A percentile compares a stretch with the other conserved stretches of the same genome.
These are phyloP conservation scores for Limenitis camilla DNA, from an alignment of 2,888 invertebrate genomes.

Conservation along the genomic window DNA sequence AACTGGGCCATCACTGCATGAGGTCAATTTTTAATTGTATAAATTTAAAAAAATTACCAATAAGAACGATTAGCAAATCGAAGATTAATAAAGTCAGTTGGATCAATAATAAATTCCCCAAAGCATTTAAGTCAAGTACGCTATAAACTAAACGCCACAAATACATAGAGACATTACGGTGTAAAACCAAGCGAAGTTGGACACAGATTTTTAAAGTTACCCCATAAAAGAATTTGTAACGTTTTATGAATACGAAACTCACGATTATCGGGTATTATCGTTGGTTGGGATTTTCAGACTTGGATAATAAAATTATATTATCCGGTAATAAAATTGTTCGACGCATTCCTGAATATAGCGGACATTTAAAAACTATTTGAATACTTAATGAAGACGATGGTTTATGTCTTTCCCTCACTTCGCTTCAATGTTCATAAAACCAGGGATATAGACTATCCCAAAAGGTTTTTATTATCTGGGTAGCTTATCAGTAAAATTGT, in stretches of 20 bases:
- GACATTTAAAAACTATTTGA: constrained; percentile 2
- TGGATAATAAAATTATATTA: constrained; percentile 19
- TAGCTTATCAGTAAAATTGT: no score
- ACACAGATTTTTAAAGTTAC: constrained; percentile 60
- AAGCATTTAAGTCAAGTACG: not conserved
- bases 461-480: no score
- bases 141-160: constrained; percentile 1
- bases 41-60: no score
- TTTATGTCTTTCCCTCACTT: constrained; percentile 8
- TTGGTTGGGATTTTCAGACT: constrained; percentile 13
- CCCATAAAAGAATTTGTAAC: constrained; percentile 59
- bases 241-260: constrained; percentile 46
- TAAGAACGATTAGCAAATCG: no score
- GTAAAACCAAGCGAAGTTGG: constrained; percentile 5
- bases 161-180: constrained; percentile 1
- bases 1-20: no score
- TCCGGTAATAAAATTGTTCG: constrained; percentile 11
- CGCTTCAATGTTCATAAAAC: not conserved
- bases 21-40: no score
- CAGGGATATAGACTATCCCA: no score
- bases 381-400: constrained; percentile 1
- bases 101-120: no score
- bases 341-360: constrained; percentile 2
- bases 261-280: constrained; percentile 19
- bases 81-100: no score